Percentiles rank a stretch among this genome's conserved stretches.
Evolutionary conservation across 2,888 invertebrate species (phyloP).

Genomic region (Aleiodes alternator): DNA sequence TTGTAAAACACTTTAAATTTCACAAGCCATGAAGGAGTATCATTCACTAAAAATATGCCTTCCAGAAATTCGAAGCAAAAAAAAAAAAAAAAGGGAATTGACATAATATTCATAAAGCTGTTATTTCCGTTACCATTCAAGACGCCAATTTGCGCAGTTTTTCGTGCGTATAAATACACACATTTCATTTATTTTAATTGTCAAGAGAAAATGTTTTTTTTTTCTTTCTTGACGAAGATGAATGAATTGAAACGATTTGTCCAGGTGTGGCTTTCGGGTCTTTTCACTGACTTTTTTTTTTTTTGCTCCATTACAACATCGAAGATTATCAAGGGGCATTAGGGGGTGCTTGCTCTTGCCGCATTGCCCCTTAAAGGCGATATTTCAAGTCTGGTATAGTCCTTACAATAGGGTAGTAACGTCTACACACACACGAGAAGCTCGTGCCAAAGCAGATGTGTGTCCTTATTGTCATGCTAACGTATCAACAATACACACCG

Average conservation of each 20-base stretch:
- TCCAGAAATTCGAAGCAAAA: neutral
- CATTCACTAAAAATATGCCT: constrained; percentile 1
- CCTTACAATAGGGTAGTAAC: constrained; percentile 32
- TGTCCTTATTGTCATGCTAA: constrained; percentile 73
- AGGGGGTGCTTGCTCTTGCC: constrained; percentile 14
- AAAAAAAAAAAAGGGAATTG: neutral
- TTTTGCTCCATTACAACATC: constrained; percentile 57
- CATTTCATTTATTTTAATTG: neutral
- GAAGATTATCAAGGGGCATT: constrained; percentile 58
- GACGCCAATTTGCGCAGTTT: neutral
- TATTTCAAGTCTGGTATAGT: constrained; percentile 33
- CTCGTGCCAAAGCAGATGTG: constrained; percentile 71
- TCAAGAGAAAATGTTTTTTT: neutral
- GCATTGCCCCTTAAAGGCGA: constrained; percentile 26
- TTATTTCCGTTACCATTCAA: neutral
- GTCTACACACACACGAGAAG: constrained; percentile 49
- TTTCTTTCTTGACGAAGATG: constrained; percentile 17
- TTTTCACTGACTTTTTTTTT: constrained; percentile 45
- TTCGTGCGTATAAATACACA: neutral
- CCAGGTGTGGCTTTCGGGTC: constrained; percentile 46
- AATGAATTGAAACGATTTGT: constrained; percentile 30
- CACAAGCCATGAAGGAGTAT: neutral
- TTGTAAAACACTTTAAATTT: neutral
- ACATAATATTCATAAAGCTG: neutral
- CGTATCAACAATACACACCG: constrained; percentile 60